Evolutionary conservation across 2,888 invertebrate species (phyloP).

Genomic region (Trichogramma dendrolimi): DNA sequence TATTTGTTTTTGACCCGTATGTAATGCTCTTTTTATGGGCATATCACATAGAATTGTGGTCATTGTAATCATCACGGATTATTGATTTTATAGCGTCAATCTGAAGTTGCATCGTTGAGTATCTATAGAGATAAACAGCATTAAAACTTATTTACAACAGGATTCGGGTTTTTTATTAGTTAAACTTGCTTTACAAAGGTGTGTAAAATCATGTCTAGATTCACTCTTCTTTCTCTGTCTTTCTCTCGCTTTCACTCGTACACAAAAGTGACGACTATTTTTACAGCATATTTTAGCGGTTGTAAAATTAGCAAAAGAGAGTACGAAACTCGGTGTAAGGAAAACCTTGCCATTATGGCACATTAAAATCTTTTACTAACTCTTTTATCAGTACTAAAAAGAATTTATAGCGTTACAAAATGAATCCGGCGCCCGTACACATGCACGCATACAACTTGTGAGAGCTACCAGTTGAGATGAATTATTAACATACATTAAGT

Average conservation of each 20-base stretch:
- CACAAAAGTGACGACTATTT: conserved; percentile 19
- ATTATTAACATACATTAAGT: conserved; percentile 24
- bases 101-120: conserved; percentile 33
- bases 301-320: conserved; percentile 27
- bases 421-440: conserved; percentile 6
- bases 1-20: too few relatives aligned
- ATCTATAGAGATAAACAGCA: conserved; percentile 36
- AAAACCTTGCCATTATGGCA: neutral
- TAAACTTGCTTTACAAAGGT: conserved; percentile 22
- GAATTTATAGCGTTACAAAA: conserved; percentile 31
- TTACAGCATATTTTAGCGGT: conserved; percentile 22
- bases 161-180: conserved; percentile 18
- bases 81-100: conserved; percentile 38
- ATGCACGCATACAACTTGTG: too few relatives aligned
- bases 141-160: conserved; percentile 23
- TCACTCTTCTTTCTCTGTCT: conserved; percentile 13
- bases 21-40: too few relatives aligned
- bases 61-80: conserved; percentile 10
- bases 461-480: conserved; percentile 22
- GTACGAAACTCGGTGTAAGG: conserved; percentile 23
- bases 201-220: neutral
- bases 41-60: neutral
- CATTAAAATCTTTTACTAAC: conserved; percentile 28
- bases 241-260: conserved; percentile 7
- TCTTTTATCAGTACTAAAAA: conserved; percentile 30